Percentiles rank a stretch among this genome's conserved stretches.
phyloP scores from a whole-genome alignment of 2,888 invertebrate genomes.

The Cephus pulcher region DNA sequence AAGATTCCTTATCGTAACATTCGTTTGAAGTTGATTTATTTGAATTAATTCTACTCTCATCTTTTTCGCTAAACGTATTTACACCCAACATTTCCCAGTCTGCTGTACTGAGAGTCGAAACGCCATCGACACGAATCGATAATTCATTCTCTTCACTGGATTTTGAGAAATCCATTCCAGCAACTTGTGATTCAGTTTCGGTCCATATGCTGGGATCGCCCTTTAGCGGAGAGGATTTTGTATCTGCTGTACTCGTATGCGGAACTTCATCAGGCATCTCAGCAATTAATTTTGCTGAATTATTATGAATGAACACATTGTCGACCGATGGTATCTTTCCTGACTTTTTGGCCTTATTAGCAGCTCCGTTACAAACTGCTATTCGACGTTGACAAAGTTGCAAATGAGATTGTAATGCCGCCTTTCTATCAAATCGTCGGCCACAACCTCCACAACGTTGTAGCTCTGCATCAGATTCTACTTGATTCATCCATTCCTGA shows the following conservation, averaged over 20 bases:
- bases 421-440: slow-evolving; percentile 78
- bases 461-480: slow-evolving; percentile 73
- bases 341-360: slow-evolving; percentile 30
- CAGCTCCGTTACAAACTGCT: slow-evolving; percentile 64
- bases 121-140: slow-evolving; percentile 40
- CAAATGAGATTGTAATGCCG: slow-evolving; percentile 78
- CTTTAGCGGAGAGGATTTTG: neutral
- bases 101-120: slow-evolving; percentile 43
- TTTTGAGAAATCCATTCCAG: neutral
- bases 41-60: neutral
- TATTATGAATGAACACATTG: neutral
- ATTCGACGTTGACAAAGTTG: slow-evolving; percentile 74
- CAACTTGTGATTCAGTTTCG: neutral
- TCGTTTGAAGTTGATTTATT: neutral
- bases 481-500: slow-evolving; percentile 75
- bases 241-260: neutral
- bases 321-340: slow-evolving; percentile 25
- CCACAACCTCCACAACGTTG: slow-evolving; percentile 78
- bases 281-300: neutral
- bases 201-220: neutral
- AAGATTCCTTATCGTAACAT: neutral
- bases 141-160: slow-evolving; percentile 20
- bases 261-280: slow-evolving; percentile 24
- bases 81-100: slow-evolving; percentile 45
- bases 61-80: neutral